These are phyloP conservation scores for Xerus rutilus DNA, from an alignment of 2,797 vertebrate species.

Conservation along the genomic window DNA sequence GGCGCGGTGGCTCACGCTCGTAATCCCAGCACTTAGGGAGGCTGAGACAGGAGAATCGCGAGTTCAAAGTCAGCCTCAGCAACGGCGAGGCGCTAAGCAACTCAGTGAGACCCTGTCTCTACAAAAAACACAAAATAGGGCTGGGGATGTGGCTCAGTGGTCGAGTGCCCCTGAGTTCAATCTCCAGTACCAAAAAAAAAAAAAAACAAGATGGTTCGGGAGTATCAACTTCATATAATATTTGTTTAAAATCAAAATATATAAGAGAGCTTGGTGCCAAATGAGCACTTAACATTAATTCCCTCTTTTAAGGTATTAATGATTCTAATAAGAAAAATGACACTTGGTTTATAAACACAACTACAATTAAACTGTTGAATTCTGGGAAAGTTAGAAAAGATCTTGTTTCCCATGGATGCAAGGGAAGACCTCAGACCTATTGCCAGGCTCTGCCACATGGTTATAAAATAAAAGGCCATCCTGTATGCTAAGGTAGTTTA, in stretches of 20 bases:
- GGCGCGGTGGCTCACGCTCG: too few relatives aligned
- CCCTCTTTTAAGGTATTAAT: neutral
- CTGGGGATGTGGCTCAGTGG: too few relatives aligned
- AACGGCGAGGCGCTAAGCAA: too few relatives aligned
- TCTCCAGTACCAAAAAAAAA: too few relatives aligned
- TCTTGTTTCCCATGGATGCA: neutral
- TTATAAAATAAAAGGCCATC: conserved; percentile 18
- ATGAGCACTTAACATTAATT: conserved; percentile 21
- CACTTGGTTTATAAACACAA: conserved; percentile 36
- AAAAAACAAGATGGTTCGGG: conserved; percentile 26
- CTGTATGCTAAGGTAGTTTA: conserved; percentile 6
- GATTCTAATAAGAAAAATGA: conserved; percentile 32
- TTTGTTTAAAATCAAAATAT: conserved; percentile 2
- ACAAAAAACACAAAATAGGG: too few relatives aligned
- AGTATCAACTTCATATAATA: neutral
- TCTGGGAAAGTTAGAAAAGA: neutral
- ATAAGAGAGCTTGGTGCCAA: neutral
- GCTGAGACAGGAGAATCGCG: too few relatives aligned
- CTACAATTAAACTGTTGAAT: conserved; percentile 39
- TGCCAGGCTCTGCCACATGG: neutral
- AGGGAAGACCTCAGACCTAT: neutral
- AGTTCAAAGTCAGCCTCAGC: too few relatives aligned
- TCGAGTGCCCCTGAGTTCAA: too few relatives aligned
- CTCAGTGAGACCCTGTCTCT: too few relatives aligned
- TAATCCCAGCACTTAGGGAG: too few relatives aligned